Percentiles rank a stretch among this genome's conserved stretches.
Conservation (phyloP, 2,797 vertebrate genomes). For the Merluccius polli region DNA sequence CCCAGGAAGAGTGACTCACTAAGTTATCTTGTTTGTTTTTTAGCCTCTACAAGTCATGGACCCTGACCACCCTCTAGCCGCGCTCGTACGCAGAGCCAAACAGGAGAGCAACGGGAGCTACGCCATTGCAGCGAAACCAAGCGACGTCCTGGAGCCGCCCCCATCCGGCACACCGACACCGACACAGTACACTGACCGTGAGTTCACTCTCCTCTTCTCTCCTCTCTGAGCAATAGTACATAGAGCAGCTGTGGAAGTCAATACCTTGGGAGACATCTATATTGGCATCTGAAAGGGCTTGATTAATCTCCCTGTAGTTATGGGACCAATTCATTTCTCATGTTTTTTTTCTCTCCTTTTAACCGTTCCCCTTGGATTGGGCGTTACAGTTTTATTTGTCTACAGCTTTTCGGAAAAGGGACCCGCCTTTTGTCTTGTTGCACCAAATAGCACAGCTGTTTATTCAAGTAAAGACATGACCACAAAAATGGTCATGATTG, state of each 20-base stretch:
- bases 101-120: conserved; percentile 76
- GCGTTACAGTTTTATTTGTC: conserved; percentile 8
- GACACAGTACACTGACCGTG: conserved; percentile 88
- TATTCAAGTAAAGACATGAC: not conserved
- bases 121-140: conserved; percentile 36
- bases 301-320: not conserved
- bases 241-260: not conserved
- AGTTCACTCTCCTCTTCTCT: conserved; percentile 59
- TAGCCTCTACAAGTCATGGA: conserved; percentile 95
- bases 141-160: conserved; percentile 52
- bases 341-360: conserved; percentile 6
- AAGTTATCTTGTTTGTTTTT: conserved; percentile 1
- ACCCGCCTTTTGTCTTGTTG: too few species aligned
- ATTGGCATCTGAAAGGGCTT: not conserved
- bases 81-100: conserved; percentile 84
- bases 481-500: not conserved
- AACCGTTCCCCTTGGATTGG: not conserved
- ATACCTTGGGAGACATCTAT: not conserved
- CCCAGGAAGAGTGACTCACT: not conserved
- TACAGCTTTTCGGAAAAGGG: too few species aligned
- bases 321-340: not conserved
- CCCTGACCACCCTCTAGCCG: conserved; percentile 93
- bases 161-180: conserved; percentile 61
- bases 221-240: not conserved
- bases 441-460: not conserved